phyloP scores from a whole-genome alignment of 2,113 vertebrate genomes.

The Perca fluviatilis region DNA sequence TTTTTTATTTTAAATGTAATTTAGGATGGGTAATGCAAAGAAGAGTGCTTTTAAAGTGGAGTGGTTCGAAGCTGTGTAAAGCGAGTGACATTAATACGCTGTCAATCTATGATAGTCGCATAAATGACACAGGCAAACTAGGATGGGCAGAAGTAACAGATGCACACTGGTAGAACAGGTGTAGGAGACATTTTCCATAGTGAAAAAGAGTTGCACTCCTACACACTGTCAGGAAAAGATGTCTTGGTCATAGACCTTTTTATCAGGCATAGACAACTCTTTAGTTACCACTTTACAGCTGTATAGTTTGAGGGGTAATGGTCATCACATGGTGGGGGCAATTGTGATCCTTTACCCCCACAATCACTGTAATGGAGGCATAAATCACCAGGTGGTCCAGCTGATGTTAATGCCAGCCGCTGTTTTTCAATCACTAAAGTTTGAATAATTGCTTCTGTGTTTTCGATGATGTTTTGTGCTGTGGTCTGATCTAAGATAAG shows the following conservation, averaged over 20 bases:
- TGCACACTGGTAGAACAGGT: slow-evolving; percentile 23
- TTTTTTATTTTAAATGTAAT: background rate
- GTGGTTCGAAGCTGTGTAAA: background rate
- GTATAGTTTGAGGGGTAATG: background rate
- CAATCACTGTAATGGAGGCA: background rate
- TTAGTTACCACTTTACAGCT: background rate
- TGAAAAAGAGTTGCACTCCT: background rate
- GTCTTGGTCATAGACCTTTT: background rate
- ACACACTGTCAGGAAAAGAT: background rate
- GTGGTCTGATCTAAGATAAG: background rate
- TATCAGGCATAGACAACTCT: background rate
- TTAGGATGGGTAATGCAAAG: background rate
- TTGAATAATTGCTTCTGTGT: background rate
- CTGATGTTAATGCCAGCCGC: background rate
- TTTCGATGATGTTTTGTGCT: slow-evolving; percentile 13
- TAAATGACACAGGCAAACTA: background rate
- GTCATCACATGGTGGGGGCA: background rate
- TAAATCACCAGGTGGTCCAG: slow-evolving; percentile 4
- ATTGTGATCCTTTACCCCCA: background rate
- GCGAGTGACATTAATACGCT: background rate
- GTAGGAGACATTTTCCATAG: background rate
- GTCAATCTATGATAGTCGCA: background rate
- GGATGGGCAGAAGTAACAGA: background rate
- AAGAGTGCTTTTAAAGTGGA: background rate
- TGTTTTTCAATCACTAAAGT: slow-evolving; percentile 3